phyloP scores from a whole-genome alignment of 2,113 vertebrate genomes.

The Procavia capensis region DNA sequence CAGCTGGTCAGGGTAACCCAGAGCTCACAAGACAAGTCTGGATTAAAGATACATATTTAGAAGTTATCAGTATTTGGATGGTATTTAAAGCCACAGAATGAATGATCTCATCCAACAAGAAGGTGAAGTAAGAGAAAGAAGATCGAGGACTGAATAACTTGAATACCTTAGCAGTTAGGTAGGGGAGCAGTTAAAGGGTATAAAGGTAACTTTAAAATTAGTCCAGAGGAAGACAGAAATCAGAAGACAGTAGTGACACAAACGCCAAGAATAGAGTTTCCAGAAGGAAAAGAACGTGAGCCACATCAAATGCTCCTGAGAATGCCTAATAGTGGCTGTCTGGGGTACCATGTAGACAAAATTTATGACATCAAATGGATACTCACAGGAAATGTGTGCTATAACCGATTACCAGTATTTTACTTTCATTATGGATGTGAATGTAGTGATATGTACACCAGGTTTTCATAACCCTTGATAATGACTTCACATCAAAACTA shows the following conservation, averaged over 20 bases:
- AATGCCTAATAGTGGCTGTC: neutral
- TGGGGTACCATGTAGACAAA: neutral
- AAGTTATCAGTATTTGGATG: neutral
- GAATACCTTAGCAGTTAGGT: neutral
- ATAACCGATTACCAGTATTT: neutral
- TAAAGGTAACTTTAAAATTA: neutral
- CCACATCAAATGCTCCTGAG: neutral
- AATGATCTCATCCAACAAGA: neutral
- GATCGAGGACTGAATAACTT: neutral
- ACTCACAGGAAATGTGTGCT: neutral
- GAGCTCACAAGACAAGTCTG: neutral
- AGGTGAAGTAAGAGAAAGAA: neutral
- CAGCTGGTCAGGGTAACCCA: neutral
- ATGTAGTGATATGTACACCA: neutral
- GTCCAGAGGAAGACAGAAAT: neutral
- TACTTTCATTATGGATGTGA: neutral
- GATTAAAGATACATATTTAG: neutral
- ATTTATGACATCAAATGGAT: neutral
- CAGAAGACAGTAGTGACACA: neutral
- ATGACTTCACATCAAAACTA: slow-evolving; percentile 23
- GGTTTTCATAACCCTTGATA: neutral
- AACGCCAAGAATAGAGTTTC: neutral
- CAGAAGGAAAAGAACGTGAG: neutral
- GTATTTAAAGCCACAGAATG: neutral
- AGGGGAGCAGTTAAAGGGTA: neutral